Evolutionary conservation across 2,888 invertebrate species (phyloP), one percentile per base, ranked within the genome.

Genomic region (Microctonus aethiopoides): DNA sequence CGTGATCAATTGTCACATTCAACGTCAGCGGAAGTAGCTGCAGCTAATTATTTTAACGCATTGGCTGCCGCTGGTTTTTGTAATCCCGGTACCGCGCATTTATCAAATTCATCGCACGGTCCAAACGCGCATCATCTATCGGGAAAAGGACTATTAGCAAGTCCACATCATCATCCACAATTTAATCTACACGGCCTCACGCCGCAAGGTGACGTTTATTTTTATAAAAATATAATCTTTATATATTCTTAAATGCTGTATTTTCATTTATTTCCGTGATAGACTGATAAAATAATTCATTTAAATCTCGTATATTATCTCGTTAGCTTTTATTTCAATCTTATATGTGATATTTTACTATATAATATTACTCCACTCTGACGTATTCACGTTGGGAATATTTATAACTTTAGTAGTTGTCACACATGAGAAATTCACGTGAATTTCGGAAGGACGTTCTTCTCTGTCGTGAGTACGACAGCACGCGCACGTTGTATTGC

Each of bases 61-160:
- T 89, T 91, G 78, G 92, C 92, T 81, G 92, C 91, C 89, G 84
- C 92, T 88, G 87, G 89, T 83, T 86, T 89, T 87, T 87, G 92
- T 90, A 86, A 88, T 87, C 87, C 82, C 73, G 81, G 81, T 67
- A 81, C 81, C 66, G 80, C 88, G 83, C 81, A 90, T 87, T 78
- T 89, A 86, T 85, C 89, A 81, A 79, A 90, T 82, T 85, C 90
- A 86, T 84, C 93, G 92, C 78, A 95, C 0, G 78, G 78, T 36
- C 79, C 85, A 34, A 84, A 79, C 74, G 81, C 57, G 7, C 86
- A 85, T 78, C 86, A 85, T 76, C 80, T 86, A 0, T 79, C 80
- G 63, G 80, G 77, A 65, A 86, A 86, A 75, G 80, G 79, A 24
- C 79, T 85, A 73, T 79, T 85, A 63, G 77, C 74, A 56, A 80